phyloP scores from a whole-genome alignment of 1,140 invertebrate species.

The Calephelis virginiensis region DNA sequence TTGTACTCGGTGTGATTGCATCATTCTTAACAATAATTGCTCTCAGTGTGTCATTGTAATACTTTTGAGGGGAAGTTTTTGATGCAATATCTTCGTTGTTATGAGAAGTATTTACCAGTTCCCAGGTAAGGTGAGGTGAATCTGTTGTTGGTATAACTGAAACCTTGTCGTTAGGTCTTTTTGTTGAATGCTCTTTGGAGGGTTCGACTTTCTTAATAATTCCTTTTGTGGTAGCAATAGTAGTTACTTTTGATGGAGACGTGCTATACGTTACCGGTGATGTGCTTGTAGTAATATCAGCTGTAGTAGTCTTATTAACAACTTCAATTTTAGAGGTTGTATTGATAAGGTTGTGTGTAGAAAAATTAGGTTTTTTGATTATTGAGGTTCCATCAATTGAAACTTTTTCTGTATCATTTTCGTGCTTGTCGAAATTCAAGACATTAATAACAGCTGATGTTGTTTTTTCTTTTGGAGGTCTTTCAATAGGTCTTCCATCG shows the following conservation, averaged over 20 bases:
- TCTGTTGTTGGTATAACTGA: constrained; percentile 66
- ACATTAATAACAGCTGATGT: constrained; percentile 71
- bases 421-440: constrained; percentile 48
- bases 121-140: constrained; percentile 69
- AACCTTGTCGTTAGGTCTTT: constrained; percentile 70
- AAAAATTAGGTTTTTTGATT: constrained; percentile 56
- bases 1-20: constrained; percentile 64
- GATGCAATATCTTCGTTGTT: constrained; percentile 56
- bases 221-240: constrained; percentile 28
- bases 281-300: constrained; percentile 17
- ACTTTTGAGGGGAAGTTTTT: constrained; percentile 67
- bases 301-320: constrained; percentile 21
- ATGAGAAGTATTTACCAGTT: constrained; percentile 71
- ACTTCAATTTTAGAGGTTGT: constrained; percentile 27
- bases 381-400: constrained; percentile 68
- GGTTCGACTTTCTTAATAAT: constrained; percentile 38
- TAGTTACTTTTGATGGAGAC: constrained; percentile 20
- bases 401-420: constrained; percentile 61
- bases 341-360: constrained; percentile 31
- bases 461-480: constrained; percentile 71
- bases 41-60: constrained; percentile 76
- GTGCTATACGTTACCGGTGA: constrained; percentile 19
- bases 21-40: constrained; percentile 76
- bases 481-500: constrained; percentile 67
- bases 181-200: constrained; percentile 55